Conservation (phyloP, 2,888 invertebrate species). For the Bugula neritina region DNA sequence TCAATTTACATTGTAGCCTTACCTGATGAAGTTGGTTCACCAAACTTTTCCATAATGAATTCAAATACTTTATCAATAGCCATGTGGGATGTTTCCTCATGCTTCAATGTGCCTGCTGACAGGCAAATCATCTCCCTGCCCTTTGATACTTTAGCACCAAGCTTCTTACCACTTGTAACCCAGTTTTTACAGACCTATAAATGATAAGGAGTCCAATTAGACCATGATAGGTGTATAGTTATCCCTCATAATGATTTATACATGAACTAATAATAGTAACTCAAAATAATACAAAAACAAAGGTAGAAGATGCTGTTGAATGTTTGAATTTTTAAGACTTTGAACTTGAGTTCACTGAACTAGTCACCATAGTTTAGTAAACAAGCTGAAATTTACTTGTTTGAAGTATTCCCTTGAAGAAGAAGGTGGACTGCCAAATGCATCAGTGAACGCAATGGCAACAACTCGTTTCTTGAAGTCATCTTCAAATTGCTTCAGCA, state of each 20-base stretch:
- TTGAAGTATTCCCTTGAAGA: neutral
- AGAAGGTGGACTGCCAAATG: constrained; percentile 53
- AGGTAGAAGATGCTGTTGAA: too few relatives aligned
- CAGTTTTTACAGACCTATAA: constrained; percentile 1
- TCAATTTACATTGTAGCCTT: too few relatives aligned
- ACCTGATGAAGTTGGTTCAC: too few relatives aligned
- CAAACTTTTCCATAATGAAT: neutral
- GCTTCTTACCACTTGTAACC: neutral
- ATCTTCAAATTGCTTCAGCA: constrained; percentile 54
- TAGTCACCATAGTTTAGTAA: too few relatives aligned
- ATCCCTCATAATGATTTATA: too few relatives aligned
- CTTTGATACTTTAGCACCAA: neutral
- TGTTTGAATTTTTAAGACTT: too few relatives aligned
- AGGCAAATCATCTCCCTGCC: neutral
- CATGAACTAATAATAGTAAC: too few relatives aligned
- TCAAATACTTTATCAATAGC: constrained; percentile 17
- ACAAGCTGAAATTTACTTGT: too few relatives aligned
- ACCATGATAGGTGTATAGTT: too few relatives aligned
- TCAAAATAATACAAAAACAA: too few relatives aligned
- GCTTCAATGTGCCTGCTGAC: constrained; percentile 1
- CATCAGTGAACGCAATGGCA: constrained; percentile 72
- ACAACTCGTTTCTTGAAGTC: constrained; percentile 65
- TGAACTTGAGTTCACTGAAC: too few relatives aligned
- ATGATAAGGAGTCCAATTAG: too few relatives aligned
- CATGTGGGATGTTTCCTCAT: constrained; percentile 16